Evolutionary conservation across 2,888 invertebrate species (phyloP).

Genomic region (Rhabditoides inermis): DNA sequence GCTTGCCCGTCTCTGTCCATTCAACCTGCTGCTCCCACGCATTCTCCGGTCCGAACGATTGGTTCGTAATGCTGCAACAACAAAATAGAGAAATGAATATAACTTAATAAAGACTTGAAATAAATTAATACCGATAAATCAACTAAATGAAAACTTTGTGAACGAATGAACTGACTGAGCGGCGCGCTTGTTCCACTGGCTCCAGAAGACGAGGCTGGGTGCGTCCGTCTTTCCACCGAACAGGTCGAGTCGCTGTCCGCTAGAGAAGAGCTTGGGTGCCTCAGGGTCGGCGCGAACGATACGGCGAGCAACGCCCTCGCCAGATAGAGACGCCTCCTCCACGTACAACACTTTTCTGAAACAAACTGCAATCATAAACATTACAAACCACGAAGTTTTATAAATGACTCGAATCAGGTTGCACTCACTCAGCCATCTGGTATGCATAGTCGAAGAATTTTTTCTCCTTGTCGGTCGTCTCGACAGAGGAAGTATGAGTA

Average conservation of each 20-base stretch:
- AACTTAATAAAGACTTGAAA: too few species aligned
- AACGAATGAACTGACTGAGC: slow-evolving; percentile 12
- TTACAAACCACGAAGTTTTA: neutral
- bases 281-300: slow-evolving; percentile 10
- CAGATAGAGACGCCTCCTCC: neutral
- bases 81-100: too few species aligned
- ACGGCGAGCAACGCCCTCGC: slow-evolving; percentile 9
- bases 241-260: neutral
- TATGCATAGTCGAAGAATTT: slow-evolving; percentile 28
- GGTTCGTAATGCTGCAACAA: slow-evolving; percentile 32
- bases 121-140: too few species aligned
- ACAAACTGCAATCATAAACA: neutral
- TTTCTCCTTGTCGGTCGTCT: slow-evolving; percentile 25
- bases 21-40: slow-evolving; percentile 83
- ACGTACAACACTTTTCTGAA: slow-evolving; percentile 7
- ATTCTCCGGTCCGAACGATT: slow-evolving; percentile 59
- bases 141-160: neutral
- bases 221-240: slow-evolving; percentile 11
- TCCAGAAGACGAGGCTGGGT: slow-evolving; percentile 21
- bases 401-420: too few species aligned
- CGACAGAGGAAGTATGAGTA: too few species aligned
- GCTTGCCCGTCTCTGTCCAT: slow-evolving; percentile 86
- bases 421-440: slow-evolving; percentile 23
- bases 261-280: slow-evolving; percentile 6
- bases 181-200: slow-evolving; percentile 26